These are phyloP conservation scores for Apogon hyalosoma DNA, from an alignment of 2,797 vertebrate species.

Conservation along the genomic window DNA sequence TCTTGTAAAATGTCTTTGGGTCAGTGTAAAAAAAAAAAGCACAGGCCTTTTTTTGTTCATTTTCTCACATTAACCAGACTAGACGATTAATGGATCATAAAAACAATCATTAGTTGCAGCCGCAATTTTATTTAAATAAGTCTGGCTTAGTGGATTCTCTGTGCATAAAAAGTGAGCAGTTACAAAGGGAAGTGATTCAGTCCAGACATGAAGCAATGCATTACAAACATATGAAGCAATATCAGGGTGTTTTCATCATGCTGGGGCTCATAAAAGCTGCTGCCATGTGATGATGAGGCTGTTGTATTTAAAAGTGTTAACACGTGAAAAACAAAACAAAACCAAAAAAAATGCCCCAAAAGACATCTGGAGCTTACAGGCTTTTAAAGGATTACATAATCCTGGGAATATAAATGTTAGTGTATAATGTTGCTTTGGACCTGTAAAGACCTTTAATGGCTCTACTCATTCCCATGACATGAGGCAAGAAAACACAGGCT, in stretches of 20 bases:
- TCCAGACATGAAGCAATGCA: slow-evolving; percentile 37
- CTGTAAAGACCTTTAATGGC: slow-evolving; percentile 33
- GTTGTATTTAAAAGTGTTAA: slow-evolving; percentile 13
- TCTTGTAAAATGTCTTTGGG: too few species aligned
- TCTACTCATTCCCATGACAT: slow-evolving; percentile 32
- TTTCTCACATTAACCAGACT: too few species aligned
- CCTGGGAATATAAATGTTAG: background rate
- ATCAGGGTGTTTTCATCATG: slow-evolving; percentile 44
- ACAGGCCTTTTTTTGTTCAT: too few species aligned
- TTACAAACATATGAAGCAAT: slow-evolving; percentile 49
- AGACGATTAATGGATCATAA: too few species aligned
- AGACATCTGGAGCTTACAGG: slow-evolving; percentile 13
- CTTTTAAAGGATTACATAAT: slow-evolving; percentile 23
- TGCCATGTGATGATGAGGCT: slow-evolving; percentile 22
- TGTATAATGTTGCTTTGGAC: slow-evolving; percentile 18
- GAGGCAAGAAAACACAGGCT: slow-evolving; percentile 26
- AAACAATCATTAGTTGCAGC: too few species aligned
- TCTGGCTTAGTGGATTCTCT: background rate
- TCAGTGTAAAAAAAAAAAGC: too few species aligned
- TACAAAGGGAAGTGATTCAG: slow-evolving; percentile 19
- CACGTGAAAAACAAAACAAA: slow-evolving; percentile 8
- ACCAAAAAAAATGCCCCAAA: slow-evolving; percentile 1
- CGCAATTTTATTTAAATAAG: background rate
- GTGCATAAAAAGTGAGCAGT: background rate
- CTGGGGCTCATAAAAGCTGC: slow-evolving; percentile 35